A percentile compares a stretch with the other conserved stretches of the same genome.
Conservation (phyloP, 2,797 vertebrate genomes). For the Smutsia gigantea region DNA sequence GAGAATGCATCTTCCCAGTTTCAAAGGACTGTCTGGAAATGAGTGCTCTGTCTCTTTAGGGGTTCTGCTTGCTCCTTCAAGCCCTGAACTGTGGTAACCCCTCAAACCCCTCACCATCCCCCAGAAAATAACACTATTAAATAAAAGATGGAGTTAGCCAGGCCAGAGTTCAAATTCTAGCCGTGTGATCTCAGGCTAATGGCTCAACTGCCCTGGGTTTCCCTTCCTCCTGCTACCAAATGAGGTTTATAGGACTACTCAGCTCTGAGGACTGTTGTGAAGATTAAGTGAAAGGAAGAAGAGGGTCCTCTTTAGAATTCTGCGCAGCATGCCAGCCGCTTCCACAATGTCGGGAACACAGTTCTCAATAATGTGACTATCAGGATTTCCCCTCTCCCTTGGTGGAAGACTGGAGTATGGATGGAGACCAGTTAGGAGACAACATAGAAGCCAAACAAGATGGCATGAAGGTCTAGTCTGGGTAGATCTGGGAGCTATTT, state of each 20-base stretch:
- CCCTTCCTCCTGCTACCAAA: rapidly evolving
- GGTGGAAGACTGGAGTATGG: neutral
- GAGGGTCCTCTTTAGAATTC: neutral
- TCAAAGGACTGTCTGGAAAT: neutral
- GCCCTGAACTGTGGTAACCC: neutral
- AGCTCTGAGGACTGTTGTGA: neutral
- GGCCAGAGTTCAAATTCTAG: neutral
- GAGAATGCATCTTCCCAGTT: neutral
- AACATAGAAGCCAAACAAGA: neutral
- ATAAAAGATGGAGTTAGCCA: neutral
- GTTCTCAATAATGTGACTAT: neutral
- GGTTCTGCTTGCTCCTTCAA: neutral
- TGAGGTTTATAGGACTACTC: rapidly evolving
- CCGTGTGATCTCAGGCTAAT: neutral
- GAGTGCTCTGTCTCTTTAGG: neutral
- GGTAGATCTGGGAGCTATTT: neutral
- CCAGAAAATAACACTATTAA: neutral
- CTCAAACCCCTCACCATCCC: neutral
- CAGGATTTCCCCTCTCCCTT: neutral
- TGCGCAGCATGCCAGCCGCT: rapidly evolving
- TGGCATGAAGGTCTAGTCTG: rapidly evolving
- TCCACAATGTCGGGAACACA: neutral
- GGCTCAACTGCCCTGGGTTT: neutral
- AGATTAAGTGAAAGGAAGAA: neutral
- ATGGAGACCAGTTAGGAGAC: neutral